Base-by-base conservation (phyloP, 1,140 invertebrate species). In the Spodoptera litura region DNA sequence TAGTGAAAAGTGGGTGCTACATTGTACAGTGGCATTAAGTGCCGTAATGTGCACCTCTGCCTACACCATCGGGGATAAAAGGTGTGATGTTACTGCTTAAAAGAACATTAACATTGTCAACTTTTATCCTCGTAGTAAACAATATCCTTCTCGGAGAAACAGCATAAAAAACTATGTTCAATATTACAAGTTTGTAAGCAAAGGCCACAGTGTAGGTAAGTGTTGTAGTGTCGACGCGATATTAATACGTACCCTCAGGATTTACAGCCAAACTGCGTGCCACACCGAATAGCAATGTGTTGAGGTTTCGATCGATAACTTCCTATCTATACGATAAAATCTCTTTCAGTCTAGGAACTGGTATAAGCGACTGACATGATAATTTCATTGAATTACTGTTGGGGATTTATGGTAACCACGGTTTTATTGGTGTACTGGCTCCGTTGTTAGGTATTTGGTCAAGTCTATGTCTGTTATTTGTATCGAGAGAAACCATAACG, bases 221-320 rank as follows among this genome's bases (percentile, higher is more conserved):
- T 20, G 38, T 38, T 35, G 10, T 64, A 64, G 38, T 64, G 35
- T 15, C n/a, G 9, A 64, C 10, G 38, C 38, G 61, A 64, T 64
- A 49, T 64, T 64, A 64, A 64, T 64, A 64, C 38, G 44, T 35
- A 44, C 35, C 38, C 38, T n/a, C 20, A 15, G 44, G 62, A 66
- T 66, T 66, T 66, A 66, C 62, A 38, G 15, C 38, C 62, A 25
- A 11, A 66, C 8, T 66, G 62, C 62, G 62, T 66, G 62, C 62
- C 38, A 51, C 62, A 15, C 2, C 62, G 62, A 66, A 66, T 66
- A 66, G 62, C 62, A 66, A 66, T 66, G 62, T 66, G 62, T 12
- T 66, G 38, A 66, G 38, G 15, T 66, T 49, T 66, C 62, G 62
- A 66, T 66, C 62, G 62, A 25, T 49, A 66, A 11, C 38, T 15